Evolutionary conservation across 2,797 vertebrate species (phyloP).

Genomic region (Anolis apletophallus): DNA sequence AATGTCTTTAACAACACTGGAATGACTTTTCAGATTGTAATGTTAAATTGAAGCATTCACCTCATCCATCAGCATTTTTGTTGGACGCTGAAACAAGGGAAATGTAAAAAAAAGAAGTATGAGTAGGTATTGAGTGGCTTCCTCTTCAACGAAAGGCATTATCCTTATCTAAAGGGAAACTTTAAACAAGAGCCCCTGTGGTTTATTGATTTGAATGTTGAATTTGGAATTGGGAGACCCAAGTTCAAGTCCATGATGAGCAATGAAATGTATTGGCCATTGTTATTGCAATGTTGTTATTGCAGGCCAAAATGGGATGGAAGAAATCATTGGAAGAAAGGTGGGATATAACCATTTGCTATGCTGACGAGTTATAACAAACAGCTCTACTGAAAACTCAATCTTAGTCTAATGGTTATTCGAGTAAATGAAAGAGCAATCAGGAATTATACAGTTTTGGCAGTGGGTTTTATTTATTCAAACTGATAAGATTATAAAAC

Average conservation of each 20-base stretch:
- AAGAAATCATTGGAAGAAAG: background rate
- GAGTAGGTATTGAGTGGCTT: background rate
- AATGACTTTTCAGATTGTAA: constrained; percentile 8
- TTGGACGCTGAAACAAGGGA: constrained; percentile 19
- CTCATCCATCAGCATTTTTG: background rate
- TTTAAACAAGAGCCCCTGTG: background rate
- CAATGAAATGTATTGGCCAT: background rate
- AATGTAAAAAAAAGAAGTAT: constrained; percentile 11
- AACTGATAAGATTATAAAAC: background rate
- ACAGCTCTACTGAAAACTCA: too few species aligned
- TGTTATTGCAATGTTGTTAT: background rate
- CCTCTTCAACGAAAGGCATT: background rate
- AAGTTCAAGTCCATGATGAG: background rate
- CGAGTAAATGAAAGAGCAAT: background rate
- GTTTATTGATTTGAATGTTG: background rate
- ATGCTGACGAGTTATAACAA: too few species aligned
- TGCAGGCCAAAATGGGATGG: background rate
- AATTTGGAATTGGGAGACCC: background rate
- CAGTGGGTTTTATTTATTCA: background rate
- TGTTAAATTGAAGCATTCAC: constrained; percentile 34
- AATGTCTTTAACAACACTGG: constrained; percentile 36
- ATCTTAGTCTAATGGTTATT: background rate
- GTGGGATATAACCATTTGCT: background rate
- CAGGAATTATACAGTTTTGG: background rate
- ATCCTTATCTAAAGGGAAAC: background rate